These are phyloP conservation scores for Suncus etruscus DNA, from an alignment of 2,113 vertebrate genomes.

Conservation along the genomic window DNA sequence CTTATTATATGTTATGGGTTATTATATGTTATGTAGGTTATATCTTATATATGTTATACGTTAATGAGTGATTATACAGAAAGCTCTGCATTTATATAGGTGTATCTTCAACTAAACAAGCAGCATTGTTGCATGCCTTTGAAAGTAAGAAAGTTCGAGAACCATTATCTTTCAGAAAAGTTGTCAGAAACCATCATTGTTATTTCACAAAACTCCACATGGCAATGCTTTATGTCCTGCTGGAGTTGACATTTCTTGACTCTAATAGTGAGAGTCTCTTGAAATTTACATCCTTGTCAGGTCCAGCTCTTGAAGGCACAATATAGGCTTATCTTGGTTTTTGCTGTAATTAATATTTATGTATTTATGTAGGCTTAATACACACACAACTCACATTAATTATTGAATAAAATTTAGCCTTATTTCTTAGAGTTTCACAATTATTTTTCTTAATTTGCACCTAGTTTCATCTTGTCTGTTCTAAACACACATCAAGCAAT, in stretches of 20 bases:
- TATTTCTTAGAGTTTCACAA: not conserved
- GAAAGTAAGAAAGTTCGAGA: not conserved
- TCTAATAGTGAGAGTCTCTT: not conserved
- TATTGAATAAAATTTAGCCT: not conserved
- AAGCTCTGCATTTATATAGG: not conserved
- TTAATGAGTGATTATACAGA: not conserved
- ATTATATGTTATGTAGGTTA: too few relatives aligned
- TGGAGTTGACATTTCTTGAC: not conserved
- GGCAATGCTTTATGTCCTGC: not conserved
- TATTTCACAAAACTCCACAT: not conserved
- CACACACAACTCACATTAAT: not conserved
- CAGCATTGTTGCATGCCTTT: too few relatives aligned
- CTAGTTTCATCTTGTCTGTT: not conserved
- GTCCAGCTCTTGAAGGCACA: not conserved
- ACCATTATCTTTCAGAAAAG: not conserved
- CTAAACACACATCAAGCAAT: not conserved
- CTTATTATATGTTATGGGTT: constrained; percentile 30
- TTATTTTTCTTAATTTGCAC: not conserved
- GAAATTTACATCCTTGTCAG: not conserved
- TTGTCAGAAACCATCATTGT: not conserved
- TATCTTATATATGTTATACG: too few relatives aligned
- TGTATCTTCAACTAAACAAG: constrained; percentile 9
- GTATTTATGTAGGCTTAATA: not conserved
- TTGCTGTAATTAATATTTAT: not conserved
- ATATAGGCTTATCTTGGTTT: not conserved